phyloP scores from a whole-genome alignment of 1,140 invertebrate species.

The Pararge aegeria region DNA sequence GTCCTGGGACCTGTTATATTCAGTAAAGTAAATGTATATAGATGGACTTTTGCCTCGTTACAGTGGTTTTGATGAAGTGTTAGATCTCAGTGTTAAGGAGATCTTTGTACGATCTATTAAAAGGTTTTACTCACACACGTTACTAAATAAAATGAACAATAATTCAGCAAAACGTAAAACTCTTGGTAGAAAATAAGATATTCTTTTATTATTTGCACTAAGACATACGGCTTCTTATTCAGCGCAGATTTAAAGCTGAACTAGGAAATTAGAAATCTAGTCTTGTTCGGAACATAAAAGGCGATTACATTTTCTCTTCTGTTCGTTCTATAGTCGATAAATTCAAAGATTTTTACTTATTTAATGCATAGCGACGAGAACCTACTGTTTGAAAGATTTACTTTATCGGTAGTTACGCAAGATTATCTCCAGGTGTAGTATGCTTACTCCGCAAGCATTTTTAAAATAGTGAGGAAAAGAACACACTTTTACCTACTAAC shows the following conservation, averaged over 20 bases:
- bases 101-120: no score
- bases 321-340: conserved; percentile 11
- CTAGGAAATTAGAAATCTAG: conserved; percentile 22
- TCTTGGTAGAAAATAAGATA: neutral
- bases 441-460: no score
- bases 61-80: no score
- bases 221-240: conserved; percentile 15
- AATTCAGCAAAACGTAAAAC: neutral
- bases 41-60: no score
- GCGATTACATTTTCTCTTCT: conserved; percentile 13
- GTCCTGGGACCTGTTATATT: no score
- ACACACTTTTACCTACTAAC: no score
- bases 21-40: no score
- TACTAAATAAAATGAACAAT: neutral
- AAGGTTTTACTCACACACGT: no score
- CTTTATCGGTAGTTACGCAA: neutral
- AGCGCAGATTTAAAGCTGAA: conserved; percentile 20
- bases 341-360: conserved; percentile 17
- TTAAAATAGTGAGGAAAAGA: no score
- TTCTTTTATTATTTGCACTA: conserved; percentile 2
- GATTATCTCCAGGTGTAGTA: neutral
- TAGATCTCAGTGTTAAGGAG: no score
- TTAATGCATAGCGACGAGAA: conserved; percentile 9
- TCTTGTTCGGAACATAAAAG: conserved; percentile 14
- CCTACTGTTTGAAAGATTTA: neutral